A percentile compares a stretch with the other conserved stretches of the same genome.
phyloP scores from a whole-genome alignment of 1,140 invertebrate species.

The Neomicropteryx cornuta region DNA sequence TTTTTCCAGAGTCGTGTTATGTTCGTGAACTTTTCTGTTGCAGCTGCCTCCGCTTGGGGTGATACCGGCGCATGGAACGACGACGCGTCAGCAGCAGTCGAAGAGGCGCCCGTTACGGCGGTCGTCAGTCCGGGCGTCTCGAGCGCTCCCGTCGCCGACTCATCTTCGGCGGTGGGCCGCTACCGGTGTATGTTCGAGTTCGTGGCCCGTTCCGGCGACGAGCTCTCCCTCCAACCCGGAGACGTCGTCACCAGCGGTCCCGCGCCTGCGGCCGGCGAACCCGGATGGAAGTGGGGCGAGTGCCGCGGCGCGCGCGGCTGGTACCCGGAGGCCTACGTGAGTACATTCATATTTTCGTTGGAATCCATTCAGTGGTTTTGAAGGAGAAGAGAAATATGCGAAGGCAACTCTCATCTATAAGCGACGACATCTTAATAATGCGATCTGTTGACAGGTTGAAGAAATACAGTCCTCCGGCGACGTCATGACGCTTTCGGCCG shows the following conservation, averaged over 20 bases:
- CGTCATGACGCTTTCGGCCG: too few relatives aligned
- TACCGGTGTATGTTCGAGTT: conserved; percentile 93
- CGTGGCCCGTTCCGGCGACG: conserved; percentile 83
- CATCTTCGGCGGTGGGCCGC: conserved; percentile 33
- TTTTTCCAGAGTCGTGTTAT: not conserved
- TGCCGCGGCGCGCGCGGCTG: conserved; percentile 66
- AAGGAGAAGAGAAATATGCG: too few relatives aligned
- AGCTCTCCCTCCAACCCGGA: conserved; percentile 87
- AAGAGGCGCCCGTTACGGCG: conserved; percentile 24
- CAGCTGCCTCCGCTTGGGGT: conserved; percentile 30
- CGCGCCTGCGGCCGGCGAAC: conserved; percentile 80
- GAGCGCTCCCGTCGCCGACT: conserved; percentile 1
- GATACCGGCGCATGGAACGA: conserved; percentile 25
- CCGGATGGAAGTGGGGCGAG: conserved; percentile 94
- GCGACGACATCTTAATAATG: too few relatives aligned
- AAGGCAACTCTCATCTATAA: too few relatives aligned
- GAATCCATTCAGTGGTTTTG: too few relatives aligned
- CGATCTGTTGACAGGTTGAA: too few relatives aligned
- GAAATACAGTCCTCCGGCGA: too few relatives aligned
- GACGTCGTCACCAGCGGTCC: conserved; percentile 77
- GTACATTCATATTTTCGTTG: conserved; percentile 44
- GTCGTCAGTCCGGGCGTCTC: conserved; percentile 17
- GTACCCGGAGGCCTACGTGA: conserved; percentile 97
- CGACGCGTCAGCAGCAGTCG: conserved; percentile 16
- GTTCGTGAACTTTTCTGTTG: conserved; percentile 1